Percentiles rank a stretch among this genome's conserved stretches.
These are phyloP conservation scores for Rhaphigaster nebulosa DNA, from an alignment of 2,888 invertebrate genomes.

Conservation along the genomic window DNA sequence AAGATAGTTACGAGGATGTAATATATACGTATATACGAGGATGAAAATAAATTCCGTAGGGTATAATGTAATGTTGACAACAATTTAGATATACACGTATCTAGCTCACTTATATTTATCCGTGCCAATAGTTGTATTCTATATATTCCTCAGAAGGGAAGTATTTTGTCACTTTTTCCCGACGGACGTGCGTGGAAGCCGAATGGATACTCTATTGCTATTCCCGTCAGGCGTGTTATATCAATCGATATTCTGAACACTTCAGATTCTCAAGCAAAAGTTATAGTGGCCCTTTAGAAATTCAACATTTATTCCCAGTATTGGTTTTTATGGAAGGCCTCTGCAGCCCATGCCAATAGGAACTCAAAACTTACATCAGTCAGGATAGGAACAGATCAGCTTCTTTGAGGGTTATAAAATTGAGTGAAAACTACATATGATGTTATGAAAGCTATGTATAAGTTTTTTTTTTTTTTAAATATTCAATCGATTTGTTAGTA, in stretches of 20 bases:
- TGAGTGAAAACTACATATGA: neutral
- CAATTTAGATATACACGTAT: neutral
- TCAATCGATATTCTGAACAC: conserved; percentile 40
- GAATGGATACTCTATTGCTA: conserved; percentile 38
- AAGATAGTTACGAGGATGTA: too few relatives aligned
- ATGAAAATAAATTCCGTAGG: neutral
- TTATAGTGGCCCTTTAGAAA: conserved; percentile 25
- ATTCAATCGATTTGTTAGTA: too few relatives aligned
- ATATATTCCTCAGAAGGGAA: neutral
- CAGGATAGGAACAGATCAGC: neutral
- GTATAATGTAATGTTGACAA: neutral
- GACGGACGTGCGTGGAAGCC: conserved; percentile 1
- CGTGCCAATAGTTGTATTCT: neutral
- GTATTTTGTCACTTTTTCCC: conserved; percentile 34
- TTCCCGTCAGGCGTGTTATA: conserved; percentile 18
- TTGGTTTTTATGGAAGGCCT: conserved; percentile 6
- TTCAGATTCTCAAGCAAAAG: conserved; percentile 23
- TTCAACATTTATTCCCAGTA: conserved; percentile 29
- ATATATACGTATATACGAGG: too few relatives aligned
- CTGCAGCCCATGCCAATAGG: neutral
- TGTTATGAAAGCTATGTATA: too few relatives aligned
- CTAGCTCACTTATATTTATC: neutral
- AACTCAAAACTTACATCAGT: neutral
- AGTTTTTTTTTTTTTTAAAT: too few relatives aligned
- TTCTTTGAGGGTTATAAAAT: neutral